Conservation (phyloP, 2,888 invertebrate species). For the Timema cristinae region DNA sequence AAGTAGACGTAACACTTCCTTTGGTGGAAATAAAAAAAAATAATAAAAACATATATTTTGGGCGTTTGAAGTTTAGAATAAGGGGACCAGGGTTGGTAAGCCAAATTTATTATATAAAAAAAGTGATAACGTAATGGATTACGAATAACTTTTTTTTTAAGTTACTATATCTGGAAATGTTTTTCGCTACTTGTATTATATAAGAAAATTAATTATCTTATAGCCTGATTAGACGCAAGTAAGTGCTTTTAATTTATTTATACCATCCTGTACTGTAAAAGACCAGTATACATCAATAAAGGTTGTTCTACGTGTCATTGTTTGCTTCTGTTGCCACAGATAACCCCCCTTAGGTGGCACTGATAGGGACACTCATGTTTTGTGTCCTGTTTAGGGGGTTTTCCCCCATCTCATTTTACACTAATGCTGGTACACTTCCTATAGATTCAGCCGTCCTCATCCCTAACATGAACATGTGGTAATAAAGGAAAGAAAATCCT, state of each 20-base stretch:
- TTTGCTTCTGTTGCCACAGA: too few relatives aligned
- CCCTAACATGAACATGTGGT: too few relatives aligned
- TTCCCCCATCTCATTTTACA: too few relatives aligned
- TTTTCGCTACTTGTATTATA: background rate
- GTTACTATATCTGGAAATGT: constrained; percentile 5
- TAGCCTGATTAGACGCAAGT: constrained; percentile 33
- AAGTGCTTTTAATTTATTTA: constrained; percentile 46
- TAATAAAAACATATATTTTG: constrained; percentile 26
- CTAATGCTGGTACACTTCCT: too few relatives aligned
- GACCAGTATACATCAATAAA: constrained; percentile 57
- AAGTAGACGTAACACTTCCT: constrained; percentile 22
- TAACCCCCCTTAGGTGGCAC: too few relatives aligned
- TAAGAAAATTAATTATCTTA: constrained; percentile 22
- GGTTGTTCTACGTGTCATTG: constrained; percentile 51
- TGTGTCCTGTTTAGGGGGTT: too few relatives aligned
- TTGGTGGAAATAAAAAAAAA: constrained; percentile 22
- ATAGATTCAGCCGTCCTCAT: too few relatives aligned
- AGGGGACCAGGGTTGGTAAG: constrained; percentile 48
- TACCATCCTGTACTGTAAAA: constrained; percentile 44
- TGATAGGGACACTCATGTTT: too few relatives aligned
- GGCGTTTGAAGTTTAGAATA: constrained; percentile 33
- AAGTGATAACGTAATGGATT: constrained; percentile 24
- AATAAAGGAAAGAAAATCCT: too few relatives aligned
- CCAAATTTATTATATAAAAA: constrained; percentile 43
- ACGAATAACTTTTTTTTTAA: constrained; percentile 18